Conservation (phyloP, 2,888 invertebrate genomes). For the Lissocephala sabroskyi region DNA sequence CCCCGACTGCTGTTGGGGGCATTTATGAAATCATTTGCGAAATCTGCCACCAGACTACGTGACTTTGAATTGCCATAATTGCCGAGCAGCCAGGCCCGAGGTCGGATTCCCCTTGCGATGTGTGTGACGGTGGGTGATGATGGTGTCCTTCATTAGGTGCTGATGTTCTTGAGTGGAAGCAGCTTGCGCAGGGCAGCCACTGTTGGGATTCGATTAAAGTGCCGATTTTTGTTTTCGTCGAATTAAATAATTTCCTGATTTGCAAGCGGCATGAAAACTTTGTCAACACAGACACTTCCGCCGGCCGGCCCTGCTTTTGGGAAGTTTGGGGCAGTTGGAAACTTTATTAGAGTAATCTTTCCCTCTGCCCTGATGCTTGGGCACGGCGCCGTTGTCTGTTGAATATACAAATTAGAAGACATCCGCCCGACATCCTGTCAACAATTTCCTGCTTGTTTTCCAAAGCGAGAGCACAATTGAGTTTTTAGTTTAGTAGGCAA, state of each 20-base stretch:
- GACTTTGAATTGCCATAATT: slow-evolving; percentile 53
- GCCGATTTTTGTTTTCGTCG: too few species aligned
- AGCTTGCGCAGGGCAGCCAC: slow-evolving; percentile 16
- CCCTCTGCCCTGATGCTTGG: too few species aligned
- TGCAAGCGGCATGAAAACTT: slow-evolving; percentile 10
- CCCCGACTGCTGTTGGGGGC: slow-evolving; percentile 8
- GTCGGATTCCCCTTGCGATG: not conserved
- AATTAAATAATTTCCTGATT: slow-evolving; percentile 48
- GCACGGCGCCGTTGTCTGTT: slow-evolving; percentile 28
- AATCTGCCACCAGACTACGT: slow-evolving; percentile 46
- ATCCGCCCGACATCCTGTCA: slow-evolving; percentile 67
- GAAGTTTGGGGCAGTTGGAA: not conserved
- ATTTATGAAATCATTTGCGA: slow-evolving; percentile 54
- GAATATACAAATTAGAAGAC: slow-evolving; percentile 62
- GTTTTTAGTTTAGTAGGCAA: slow-evolving; percentile 29
- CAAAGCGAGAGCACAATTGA: slow-evolving; percentile 39
- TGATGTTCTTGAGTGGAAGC: slow-evolving; percentile 23
- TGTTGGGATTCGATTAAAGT: too few species aligned
- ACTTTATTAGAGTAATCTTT: slow-evolving; percentile 11
- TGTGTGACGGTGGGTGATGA: not conserved
- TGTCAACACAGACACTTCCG: slow-evolving; percentile 22
- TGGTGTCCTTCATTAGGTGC: slow-evolving; percentile 48
- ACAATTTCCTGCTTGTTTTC: slow-evolving; percentile 60
- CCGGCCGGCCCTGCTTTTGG: not conserved
- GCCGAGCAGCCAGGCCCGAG: slow-evolving; percentile 26